phyloP scores from a whole-genome alignment of 92 coral and sea anemone species.

The Desmophyllum pertusum region DNA sequence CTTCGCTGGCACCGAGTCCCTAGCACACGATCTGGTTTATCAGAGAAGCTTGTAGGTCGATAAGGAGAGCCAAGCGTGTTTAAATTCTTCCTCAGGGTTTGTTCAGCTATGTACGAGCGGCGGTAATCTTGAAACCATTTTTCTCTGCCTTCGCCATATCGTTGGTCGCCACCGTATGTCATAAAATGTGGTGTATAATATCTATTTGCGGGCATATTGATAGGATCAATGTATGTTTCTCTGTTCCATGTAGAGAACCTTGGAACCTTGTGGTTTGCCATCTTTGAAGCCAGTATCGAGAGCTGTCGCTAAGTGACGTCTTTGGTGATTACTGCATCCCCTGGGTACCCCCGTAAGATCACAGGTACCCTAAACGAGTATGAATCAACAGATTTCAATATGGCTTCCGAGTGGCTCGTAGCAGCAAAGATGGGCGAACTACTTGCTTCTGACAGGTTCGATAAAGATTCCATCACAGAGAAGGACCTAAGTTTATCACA shows the following conservation, averaged over 20 bases:
- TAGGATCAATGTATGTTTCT: slow-evolving; percentile 85
- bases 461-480: slow-evolving; percentile 47
- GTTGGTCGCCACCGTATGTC: slow-evolving; percentile 60
- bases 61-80: slow-evolving; percentile 81
- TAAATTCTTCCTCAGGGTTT: slow-evolving; percentile 70
- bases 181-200: slow-evolving; percentile 78
- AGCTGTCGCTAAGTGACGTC: slow-evolving; percentile 14
- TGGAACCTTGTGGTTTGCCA: slow-evolving; percentile 79
- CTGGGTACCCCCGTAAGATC: too few relatives aligned
- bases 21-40: slow-evolving; percentile 88
- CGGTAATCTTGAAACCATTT: slow-evolving; percentile 98
- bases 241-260: slow-evolving; percentile 84
- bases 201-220: slow-evolving; percentile 76
- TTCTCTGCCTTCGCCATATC: slow-evolving; percentile 79
- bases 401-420: slow-evolving; percentile 39
- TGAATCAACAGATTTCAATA: background rate
- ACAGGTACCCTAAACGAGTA: background rate
- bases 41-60: slow-evolving; percentile 92
- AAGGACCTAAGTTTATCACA: slow-evolving; percentile 72
- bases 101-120: slow-evolving; percentile 80
- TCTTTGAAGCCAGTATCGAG: too few relatives aligned
- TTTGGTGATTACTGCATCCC: too few relatives aligned
- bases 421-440: slow-evolving; percentile 47
- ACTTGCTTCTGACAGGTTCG: slow-evolving; percentile 54
- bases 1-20: slow-evolving; percentile 79